Conservation (phyloP, 2,888 invertebrate genomes). For the Clivina fossor region DNA sequence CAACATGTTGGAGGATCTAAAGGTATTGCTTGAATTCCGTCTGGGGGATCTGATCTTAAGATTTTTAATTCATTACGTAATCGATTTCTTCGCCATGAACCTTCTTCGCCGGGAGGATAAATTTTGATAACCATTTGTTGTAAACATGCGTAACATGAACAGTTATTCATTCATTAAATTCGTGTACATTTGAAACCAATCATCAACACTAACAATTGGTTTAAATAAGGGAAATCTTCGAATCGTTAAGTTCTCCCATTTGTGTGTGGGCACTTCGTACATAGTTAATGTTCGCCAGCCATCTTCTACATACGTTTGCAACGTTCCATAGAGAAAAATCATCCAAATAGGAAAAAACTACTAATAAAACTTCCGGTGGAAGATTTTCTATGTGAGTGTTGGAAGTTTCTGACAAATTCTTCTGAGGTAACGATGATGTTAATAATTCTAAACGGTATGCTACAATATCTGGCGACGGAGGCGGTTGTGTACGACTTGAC, state of each 20-base stretch:
- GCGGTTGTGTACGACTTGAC: slow-evolving; percentile 52
- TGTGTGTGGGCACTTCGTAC: slow-evolving; percentile 69
- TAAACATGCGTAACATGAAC: slow-evolving; percentile 84
- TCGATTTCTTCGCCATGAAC: slow-evolving; percentile 80
- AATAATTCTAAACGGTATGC: slow-evolving; percentile 64
- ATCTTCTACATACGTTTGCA: slow-evolving; percentile 82
- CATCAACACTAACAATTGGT: slow-evolving; percentile 67
- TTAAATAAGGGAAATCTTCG: slow-evolving; percentile 85
- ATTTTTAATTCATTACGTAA: slow-evolving; percentile 74
- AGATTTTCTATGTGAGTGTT: slow-evolving; percentile 64
- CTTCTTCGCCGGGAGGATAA: slow-evolving; percentile 69
- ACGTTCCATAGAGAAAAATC: slow-evolving; percentile 90
- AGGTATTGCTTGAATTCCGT: slow-evolving; percentile 81
- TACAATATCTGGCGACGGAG: slow-evolving; percentile 60
- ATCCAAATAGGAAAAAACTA: slow-evolving; percentile 87
- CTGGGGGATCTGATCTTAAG: slow-evolving; percentile 76
- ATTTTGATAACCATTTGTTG: slow-evolving; percentile 80
- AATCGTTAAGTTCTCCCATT: slow-evolving; percentile 78
- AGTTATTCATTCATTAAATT: slow-evolving; percentile 72
- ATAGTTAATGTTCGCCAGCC: slow-evolving; percentile 79
- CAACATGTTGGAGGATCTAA: slow-evolving; percentile 73
- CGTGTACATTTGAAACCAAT: slow-evolving; percentile 79
- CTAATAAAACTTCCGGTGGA: slow-evolving; percentile 78
- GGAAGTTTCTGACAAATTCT: slow-evolving; percentile 63
- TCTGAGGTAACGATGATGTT: slow-evolving; percentile 60